A percentile compares a stretch with the other conserved stretches of the same genome.
Evolutionary conservation across 1,140 invertebrate genomes (phyloP).

Genomic region (Drosophila lini): DNA sequence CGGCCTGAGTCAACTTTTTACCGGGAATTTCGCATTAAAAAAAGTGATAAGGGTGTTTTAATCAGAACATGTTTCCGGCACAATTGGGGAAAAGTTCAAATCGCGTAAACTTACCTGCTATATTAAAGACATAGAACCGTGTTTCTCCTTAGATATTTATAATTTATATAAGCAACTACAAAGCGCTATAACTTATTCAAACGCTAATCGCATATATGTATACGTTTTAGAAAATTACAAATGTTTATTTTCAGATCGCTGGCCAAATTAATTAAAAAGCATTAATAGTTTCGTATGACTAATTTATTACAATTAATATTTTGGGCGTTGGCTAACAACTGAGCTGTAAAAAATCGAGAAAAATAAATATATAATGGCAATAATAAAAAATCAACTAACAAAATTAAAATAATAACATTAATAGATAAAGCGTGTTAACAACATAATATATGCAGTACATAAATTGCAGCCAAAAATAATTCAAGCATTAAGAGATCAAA

Average conservation of each 20-base stretch:
- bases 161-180: slow-evolving; percentile 37
- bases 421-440: slow-evolving; percentile 67
- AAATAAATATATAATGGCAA: slow-evolving; percentile 46
- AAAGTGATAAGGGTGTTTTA: background rate
- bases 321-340: slow-evolving; percentile 69
- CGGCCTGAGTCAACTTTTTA: slow-evolving; percentile 3
- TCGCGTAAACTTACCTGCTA: slow-evolving; percentile 42
- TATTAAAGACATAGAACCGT: background rate
- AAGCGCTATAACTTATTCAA: slow-evolving; percentile 41
- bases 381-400: slow-evolving; percentile 59
- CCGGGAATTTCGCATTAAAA: background rate
- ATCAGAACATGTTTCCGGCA: background rate
- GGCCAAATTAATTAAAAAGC: slow-evolving; percentile 60
- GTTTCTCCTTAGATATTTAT: slow-evolving; percentile 8
- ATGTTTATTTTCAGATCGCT: slow-evolving; percentile 33
- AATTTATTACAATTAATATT: slow-evolving; percentile 75
- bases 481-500: slow-evolving; percentile 79
- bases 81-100: background rate
- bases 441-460: slow-evolving; percentile 67
- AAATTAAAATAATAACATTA: slow-evolving; percentile 59
- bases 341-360: slow-evolving; percentile 72
- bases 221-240: slow-evolving; percentile 38
- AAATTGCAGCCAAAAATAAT: slow-evolving; percentile 71
- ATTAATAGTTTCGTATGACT: slow-evolving; percentile 49
- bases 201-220: slow-evolving; percentile 20